phyloP scores from a whole-genome alignment of 1,140 invertebrate genomes.

The Drosophila bocki region DNA sequence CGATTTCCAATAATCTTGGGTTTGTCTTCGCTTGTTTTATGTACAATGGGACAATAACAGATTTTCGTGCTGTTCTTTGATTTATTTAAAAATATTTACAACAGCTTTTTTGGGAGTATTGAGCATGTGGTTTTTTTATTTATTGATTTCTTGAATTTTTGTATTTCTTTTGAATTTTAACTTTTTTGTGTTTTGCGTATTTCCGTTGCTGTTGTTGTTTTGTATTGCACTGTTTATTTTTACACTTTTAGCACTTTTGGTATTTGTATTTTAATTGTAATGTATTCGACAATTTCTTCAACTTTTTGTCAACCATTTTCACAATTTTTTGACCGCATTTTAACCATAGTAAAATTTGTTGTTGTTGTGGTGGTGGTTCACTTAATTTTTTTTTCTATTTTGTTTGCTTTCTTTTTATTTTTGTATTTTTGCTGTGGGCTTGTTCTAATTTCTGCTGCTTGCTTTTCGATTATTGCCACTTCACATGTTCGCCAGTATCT shows the following conservation, averaged over 20 bases:
- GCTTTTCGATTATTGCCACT: constrained; percentile 72
- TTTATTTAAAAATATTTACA: constrained; percentile 73
- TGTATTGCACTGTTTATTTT: constrained; percentile 60
- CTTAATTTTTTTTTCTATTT: constrained; percentile 21
- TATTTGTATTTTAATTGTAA: constrained; percentile 33
- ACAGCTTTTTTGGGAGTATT: constrained; percentile 56
- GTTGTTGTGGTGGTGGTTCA: constrained; percentile 38
- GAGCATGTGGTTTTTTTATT: constrained; percentile 34
- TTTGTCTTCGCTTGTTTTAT: constrained; percentile 36
- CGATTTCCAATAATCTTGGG: constrained; percentile 23
- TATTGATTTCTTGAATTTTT: constrained; percentile 26
- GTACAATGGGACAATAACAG: constrained; percentile 38
- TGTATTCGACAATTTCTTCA: constrained; percentile 46
- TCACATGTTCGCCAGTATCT: constrained; percentile 37
- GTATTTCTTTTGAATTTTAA: constrained; percentile 78
- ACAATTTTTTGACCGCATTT: constrained; percentile 77
- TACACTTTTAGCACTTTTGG: constrained; percentile 40
- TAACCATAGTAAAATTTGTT: constrained; percentile 38
- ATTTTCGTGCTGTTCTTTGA: constrained; percentile 28
- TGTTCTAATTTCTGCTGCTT: constrained; percentile 76
- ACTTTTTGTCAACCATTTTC: constrained; percentile 78
- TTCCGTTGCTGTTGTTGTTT: constrained; percentile 70
- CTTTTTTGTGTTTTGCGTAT: constrained; percentile 71
- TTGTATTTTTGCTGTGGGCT: constrained; percentile 53
- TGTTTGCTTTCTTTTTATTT: constrained; percentile 48